A percentile compares a stretch with the other conserved stretches of the same genome.
Evolutionary conservation across 2,113 vertebrate species (phyloP).

Genomic region (Balaeniceps rex): DNA sequence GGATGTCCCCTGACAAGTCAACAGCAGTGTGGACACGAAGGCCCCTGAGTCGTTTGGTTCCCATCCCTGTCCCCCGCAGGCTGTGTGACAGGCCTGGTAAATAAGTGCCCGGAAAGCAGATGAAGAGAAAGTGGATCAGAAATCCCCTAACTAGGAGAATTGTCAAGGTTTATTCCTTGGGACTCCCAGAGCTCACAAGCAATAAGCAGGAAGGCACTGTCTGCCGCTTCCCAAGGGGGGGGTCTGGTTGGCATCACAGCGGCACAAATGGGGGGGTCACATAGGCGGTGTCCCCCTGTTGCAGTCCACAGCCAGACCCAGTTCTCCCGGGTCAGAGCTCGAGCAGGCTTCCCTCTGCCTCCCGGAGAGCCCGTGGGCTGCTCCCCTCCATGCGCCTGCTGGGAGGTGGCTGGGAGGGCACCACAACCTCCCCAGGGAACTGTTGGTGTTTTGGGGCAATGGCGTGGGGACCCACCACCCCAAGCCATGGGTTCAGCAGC

Average conservation of each 20-base stretch:
- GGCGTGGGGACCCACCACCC: background rate
- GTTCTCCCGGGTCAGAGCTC: background rate
- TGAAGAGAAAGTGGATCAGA: background rate
- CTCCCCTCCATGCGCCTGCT: background rate
- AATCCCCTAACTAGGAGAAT: background rate
- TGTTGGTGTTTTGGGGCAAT: background rate
- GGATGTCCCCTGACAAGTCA: background rate
- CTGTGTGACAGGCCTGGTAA: background rate
- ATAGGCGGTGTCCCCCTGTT: accelerated
- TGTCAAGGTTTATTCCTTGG: background rate
- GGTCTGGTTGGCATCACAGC: background rate
- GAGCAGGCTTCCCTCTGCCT: background rate
- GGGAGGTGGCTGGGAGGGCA: background rate
- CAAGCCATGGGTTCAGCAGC: background rate
- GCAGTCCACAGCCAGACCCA: background rate
- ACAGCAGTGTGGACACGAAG: background rate
- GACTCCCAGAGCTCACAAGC: background rate
- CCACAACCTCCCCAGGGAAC: too few relatives aligned
- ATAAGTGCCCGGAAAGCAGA: background rate
- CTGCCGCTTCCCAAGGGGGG: background rate
- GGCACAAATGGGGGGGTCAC: background rate
- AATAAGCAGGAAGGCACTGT: background rate
- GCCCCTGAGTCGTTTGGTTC: background rate
- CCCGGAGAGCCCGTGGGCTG: background rate
- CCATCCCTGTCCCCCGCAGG: background rate